These are phyloP conservation scores for Brachyrhaphis roseni DNA, from an alignment of 2,797 vertebrate genomes.

Conservation along the genomic window DNA sequence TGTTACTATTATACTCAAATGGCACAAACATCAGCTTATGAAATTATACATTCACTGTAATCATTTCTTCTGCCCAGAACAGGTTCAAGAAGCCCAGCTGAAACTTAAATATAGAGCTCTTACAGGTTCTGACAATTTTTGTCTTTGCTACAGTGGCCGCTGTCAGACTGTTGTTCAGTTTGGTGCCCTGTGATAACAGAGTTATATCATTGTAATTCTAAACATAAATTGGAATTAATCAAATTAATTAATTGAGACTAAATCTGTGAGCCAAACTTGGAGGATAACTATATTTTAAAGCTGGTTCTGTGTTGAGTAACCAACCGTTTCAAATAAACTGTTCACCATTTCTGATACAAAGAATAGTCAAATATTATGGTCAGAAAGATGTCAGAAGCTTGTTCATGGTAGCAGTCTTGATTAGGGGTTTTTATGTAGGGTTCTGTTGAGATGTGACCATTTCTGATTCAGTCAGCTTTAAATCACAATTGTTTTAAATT, in stretches of 20 bases:
- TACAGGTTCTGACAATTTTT: background rate
- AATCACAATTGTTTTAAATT: too few species aligned
- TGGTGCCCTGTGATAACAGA: background rate
- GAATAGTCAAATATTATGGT: background rate
- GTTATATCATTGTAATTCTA: background rate
- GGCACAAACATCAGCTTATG: background rate
- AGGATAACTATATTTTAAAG: background rate
- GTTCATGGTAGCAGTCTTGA: background rate
- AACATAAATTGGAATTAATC: background rate
- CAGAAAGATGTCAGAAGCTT: background rate
- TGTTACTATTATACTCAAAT: conserved; percentile 6
- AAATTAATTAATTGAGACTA: too few species aligned
- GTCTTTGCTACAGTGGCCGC: background rate
- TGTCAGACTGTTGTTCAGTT: background rate
- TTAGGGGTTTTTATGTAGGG: background rate
- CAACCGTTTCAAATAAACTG: background rate
- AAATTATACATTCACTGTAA: background rate
- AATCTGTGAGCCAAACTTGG: background rate
- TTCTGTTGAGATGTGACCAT: background rate
- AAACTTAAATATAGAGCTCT: background rate
- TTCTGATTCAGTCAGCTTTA: background rate
- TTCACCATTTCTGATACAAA: background rate
- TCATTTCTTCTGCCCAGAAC: conserved; percentile 25
- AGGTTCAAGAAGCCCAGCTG: background rate
- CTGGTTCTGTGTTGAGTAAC: background rate